phyloP scores from a whole-genome alignment of 1,140 invertebrate species.

The Drosophila tropicalis region DNA sequence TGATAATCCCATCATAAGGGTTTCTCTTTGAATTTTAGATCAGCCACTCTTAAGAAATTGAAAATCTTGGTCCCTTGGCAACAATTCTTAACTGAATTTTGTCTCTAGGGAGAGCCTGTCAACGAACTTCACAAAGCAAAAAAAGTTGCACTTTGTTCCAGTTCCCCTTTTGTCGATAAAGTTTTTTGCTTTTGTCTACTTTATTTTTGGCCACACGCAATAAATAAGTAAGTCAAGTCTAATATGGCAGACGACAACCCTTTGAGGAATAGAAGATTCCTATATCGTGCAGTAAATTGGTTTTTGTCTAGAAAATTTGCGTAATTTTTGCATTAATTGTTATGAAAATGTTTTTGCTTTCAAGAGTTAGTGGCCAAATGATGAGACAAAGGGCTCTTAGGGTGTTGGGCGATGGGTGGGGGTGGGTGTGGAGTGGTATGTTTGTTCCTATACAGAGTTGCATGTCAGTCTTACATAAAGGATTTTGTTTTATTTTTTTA shows the following conservation, averaged over 20 bases:
- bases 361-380: background rate
- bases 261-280: constrained; percentile 4
- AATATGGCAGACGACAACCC: constrained; percentile 24
- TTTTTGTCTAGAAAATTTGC: constrained; percentile 60
- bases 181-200: constrained; percentile 33
- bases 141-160: background rate
- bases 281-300: constrained; percentile 7
- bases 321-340: constrained; percentile 79
- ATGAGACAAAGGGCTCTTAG: background rate
- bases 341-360: constrained; percentile 54
- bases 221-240: constrained; percentile 52
- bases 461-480: constrained; percentile 70
- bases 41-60: no score
- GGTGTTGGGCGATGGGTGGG: background rate
- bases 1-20: no score
- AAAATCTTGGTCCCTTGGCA: no score
- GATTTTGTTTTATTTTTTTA: background rate
- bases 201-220: constrained; percentile 77
- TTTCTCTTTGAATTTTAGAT: no score
- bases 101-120: background rate
- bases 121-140: constrained; percentile 19
- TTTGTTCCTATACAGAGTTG: constrained; percentile 31
- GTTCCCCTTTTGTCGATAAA: background rate
- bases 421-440: no score
- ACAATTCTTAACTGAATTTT: no score